Conservation (phyloP, 2,113 vertebrate genomes). For the Acanthochromis polyacanthus region DNA sequence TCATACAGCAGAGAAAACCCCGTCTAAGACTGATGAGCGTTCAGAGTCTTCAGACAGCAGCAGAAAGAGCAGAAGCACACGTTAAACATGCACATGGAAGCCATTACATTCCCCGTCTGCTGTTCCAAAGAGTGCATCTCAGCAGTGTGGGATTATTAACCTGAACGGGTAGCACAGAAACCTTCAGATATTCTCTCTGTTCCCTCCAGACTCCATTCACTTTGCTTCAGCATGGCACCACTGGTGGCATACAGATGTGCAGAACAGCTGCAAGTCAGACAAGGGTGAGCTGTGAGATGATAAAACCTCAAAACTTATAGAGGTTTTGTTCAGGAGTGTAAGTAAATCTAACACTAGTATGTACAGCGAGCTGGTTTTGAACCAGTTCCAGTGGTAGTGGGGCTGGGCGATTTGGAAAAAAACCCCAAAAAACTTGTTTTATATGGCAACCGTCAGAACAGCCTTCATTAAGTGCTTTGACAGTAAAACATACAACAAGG, state of each 20-base stretch:
- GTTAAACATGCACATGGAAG: conserved; percentile 52
- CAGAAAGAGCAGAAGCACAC: conserved; percentile 16
- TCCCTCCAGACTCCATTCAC: conserved; percentile 4
- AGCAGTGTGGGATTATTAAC: conserved; percentile 43
- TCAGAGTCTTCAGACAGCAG: conserved; percentile 15
- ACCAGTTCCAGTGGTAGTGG: not conserved
- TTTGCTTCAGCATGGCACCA: conserved; percentile 24
- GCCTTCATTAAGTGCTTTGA: too few relatives aligned
- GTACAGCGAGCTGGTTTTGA: not conserved
- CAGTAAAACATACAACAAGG: too few relatives aligned
- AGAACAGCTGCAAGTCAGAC: conserved; percentile 42
- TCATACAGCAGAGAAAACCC: not conserved
- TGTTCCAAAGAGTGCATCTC: conserved; percentile 44
- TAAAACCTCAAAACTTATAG: not conserved
- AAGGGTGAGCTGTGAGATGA: conserved; percentile 30
- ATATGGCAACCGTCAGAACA: too few relatives aligned
- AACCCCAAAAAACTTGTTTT: too few relatives aligned
- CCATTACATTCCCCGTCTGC: conserved; percentile 38
- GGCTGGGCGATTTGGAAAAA: too few relatives aligned
- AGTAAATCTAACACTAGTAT: not conserved
- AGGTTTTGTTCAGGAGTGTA: not conserved
- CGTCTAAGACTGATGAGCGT: not conserved
- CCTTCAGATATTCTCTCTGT: conserved; percentile 37
- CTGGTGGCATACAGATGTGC: conserved; percentile 70
- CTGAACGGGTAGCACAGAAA: conserved; percentile 10